Base-by-base conservation (phyloP, 2,888 invertebrate genomes). In the Trileptium ribeirensis region DNA sequence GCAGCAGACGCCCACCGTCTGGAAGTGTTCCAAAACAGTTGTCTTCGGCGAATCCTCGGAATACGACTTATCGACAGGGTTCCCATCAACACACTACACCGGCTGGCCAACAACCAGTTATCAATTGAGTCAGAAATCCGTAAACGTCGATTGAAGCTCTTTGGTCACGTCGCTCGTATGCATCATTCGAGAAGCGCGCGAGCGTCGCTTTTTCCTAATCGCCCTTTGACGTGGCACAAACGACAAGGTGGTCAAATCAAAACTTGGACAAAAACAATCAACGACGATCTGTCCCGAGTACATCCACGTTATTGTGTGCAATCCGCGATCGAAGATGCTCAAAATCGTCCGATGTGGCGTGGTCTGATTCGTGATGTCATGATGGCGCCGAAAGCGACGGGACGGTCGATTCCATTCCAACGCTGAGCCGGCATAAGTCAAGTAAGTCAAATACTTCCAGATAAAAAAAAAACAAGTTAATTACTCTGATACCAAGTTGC, bases 161-260 rank as follows among this genome's bases (percentile, higher is more conserved):
- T 70, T n/a, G 70, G 70, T 15, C 70, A 70, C n/a, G 36, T 70
- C 31, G 70, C 70, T 31, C 70, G 70, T 15, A 70, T 70, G 70
- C 70, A 15, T 19, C 31, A 8, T 15, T 8, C 3, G 8, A 8
- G 33, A 29, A 31, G 3, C 8, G 70, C 36, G 33, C 31, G 36
- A 36, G 15, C 31, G 36, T 8, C 33, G 3, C 33, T 70, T 70
- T 70, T 70, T 15, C 33, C 33, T 36, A 8, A 15, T 29, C 33
- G 8, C 8, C 70, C 70, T 8, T 33, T n/a, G 3, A 8, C 3
- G 8, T 70, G 70, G 70, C 3, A 70, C 8, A 70, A 70, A 36
- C 70, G 70, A 19, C 31, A 31, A 8, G 70, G 70, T 19, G 70
- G 70, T 36, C 70, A 70, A 31, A 19, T n/a, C 8, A 70, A 70